Evolutionary conservation across 2,113 vertebrate species (phyloP).

Genomic region (Alligator mississippiensis): DNA sequence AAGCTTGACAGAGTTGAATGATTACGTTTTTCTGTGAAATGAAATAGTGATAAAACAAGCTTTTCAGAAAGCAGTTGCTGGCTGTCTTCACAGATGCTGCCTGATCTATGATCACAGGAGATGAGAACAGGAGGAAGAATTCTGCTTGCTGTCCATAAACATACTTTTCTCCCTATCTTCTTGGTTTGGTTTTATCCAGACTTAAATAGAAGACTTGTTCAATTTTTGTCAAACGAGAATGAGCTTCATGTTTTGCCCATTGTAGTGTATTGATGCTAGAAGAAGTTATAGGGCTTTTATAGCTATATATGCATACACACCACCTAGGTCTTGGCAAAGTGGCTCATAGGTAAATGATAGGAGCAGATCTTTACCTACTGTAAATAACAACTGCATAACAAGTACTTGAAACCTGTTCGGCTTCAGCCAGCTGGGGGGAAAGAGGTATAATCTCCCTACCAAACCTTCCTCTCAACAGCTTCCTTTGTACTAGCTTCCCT

Average conservation of each 20-base stretch:
- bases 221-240: background rate
- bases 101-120: background rate
- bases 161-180: background rate
- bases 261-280: background rate
- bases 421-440: background rate
- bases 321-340: background rate
- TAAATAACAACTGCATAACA: background rate
- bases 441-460: background rate
- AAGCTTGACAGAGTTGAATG: fast-evolving
- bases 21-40: background rate
- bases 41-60: background rate
- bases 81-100: background rate
- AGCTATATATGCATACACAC: too few relatives aligned
- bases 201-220: background rate
- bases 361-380: background rate
- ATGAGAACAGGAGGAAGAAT: background rate
- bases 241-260: background rate
- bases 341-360: background rate
- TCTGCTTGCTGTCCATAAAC: background rate
- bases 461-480: background rate
- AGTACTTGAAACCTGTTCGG: background rate
- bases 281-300: background rate
- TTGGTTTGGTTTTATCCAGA: background rate
- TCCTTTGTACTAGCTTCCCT: background rate
- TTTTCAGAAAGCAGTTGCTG: background rate